These are phyloP conservation scores for Euthynnus affinis DNA, from an alignment of 2,797 vertebrate genomes.

Conservation along the genomic window DNA sequence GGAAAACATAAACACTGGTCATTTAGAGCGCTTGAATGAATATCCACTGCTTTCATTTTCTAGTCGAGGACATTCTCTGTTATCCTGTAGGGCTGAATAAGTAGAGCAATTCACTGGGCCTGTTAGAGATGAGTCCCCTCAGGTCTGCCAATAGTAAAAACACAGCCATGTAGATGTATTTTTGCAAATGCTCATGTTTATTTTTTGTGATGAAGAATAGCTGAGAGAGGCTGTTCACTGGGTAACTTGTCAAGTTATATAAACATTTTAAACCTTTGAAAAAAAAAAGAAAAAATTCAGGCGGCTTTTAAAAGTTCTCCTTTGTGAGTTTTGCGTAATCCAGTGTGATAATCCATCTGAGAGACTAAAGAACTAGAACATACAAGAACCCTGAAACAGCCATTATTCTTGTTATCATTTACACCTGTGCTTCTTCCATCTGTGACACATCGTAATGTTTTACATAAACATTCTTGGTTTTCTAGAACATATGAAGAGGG, in stretches of 20 bases:
- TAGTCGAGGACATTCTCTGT: neutral
- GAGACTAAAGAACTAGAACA: neutral
- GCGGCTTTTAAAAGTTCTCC: neutral
- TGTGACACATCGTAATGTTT: neutral
- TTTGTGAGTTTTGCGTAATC: neutral
- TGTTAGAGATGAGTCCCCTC: slow-evolving; percentile 22
- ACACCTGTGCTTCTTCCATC: neutral
- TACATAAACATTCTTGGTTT: neutral
- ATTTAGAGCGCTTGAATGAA: neutral
- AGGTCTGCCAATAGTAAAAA: slow-evolving; percentile 10
- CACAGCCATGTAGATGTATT: neutral
- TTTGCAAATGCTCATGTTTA: neutral
- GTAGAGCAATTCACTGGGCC: slow-evolving; percentile 14
- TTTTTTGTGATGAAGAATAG: neutral
- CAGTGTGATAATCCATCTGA: neutral
- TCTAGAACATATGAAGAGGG: neutral
- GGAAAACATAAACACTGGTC: neutral
- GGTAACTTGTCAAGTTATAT: neutral
- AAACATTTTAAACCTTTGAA: neutral
- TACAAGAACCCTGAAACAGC: neutral
- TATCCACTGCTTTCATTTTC: neutral
- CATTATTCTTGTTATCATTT: neutral
- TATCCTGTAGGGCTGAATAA: slow-evolving; percentile 12
- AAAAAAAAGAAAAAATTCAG: neutral
- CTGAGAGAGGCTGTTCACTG: neutral